Base-by-base conservation (phyloP, 2,113 vertebrate species). In the Callipepla californica region DNA sequence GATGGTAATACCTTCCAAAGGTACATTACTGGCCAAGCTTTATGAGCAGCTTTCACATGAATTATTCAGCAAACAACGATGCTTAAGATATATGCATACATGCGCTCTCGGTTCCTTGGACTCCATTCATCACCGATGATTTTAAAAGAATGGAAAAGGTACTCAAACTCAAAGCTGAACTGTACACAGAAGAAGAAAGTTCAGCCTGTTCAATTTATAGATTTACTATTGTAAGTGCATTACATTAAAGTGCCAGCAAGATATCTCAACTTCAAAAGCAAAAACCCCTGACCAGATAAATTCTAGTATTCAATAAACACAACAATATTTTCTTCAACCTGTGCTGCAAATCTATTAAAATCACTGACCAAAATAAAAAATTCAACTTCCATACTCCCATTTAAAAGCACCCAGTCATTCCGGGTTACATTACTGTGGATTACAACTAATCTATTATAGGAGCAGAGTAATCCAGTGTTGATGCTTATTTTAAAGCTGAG, bases 401-500 rank as follows among this genome's bases (percentile, higher is more conserved):
- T 96, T 94, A 91, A 95, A 96, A 92, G 77, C 83, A 93, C 63
- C 59, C 51, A 96, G 82, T 83, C 69, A 94, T 97, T 97, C 96
- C 96, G 82, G 69, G 87, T 96, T 95, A 93, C 73, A 93, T 96
- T 97, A 92, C n/a, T 90, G 87, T 88, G 91, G 97, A 98, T 98
- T 97, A 93, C 79, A 96, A 96, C 90, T 93, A 92, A 93, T 93
- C 96, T 96, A 89, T 95, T 96, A 97, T 62, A 96, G 90, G 89
- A 97, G 96, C 45, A 92, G 87, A 94, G 92, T 94, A 97, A 93
- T 84, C 79, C 53, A 81, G 67, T 85, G 96, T 88, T 96, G 95
- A 95, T 96, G 94, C 57, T 96, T 96, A 96, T 92, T 98, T 97
- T 96, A 86, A 95, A 98, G 96, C 91, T 34, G 28, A 96, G 89